Conservation (phyloP, 2,888 invertebrate genomes). For the Lampropteryx suffumata region DNA sequence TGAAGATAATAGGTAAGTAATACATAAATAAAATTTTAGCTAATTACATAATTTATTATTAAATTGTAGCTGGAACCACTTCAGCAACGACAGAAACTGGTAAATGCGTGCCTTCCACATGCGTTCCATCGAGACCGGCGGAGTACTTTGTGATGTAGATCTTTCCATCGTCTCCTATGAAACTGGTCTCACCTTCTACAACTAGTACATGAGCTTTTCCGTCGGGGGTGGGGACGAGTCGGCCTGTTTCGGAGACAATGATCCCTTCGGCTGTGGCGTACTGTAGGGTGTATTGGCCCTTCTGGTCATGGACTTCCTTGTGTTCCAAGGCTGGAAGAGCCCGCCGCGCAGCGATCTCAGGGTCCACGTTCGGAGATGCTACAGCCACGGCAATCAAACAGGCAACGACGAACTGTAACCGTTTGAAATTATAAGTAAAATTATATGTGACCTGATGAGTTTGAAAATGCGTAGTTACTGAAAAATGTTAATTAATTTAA, state of each 20-base stretch:
- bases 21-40: background rate
- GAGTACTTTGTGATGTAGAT: conserved; percentile 58
- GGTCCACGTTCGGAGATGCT: conserved; percentile 40
- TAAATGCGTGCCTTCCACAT: conserved; percentile 51
- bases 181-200: conserved; percentile 56
- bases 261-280: conserved; percentile 62
- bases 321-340: conserved; percentile 48
- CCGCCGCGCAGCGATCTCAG: conserved; percentile 35
- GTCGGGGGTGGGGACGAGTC: conserved; percentile 48
- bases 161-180: conserved; percentile 56
- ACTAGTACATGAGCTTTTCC: conserved; percentile 50
- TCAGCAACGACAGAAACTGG: conserved; percentile 40
- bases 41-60: conserved; percentile 9
- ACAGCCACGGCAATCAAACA: conserved; percentile 25
- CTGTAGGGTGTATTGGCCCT: conserved; percentile 55
- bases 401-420: conserved; percentile 42
- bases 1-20: too few species aligned
- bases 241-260: conserved; percentile 54
- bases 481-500: background rate
- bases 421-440: too few species aligned
- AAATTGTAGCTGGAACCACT: conserved; percentile 8
- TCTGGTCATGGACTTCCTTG: conserved; percentile 53
- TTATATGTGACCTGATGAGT: too few species aligned
- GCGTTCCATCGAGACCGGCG: conserved; percentile 54
- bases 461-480: too few species aligned